Evolutionary conservation across 1,140 invertebrate species (phyloP).

Genomic region (Coelopa frigida): DNA sequence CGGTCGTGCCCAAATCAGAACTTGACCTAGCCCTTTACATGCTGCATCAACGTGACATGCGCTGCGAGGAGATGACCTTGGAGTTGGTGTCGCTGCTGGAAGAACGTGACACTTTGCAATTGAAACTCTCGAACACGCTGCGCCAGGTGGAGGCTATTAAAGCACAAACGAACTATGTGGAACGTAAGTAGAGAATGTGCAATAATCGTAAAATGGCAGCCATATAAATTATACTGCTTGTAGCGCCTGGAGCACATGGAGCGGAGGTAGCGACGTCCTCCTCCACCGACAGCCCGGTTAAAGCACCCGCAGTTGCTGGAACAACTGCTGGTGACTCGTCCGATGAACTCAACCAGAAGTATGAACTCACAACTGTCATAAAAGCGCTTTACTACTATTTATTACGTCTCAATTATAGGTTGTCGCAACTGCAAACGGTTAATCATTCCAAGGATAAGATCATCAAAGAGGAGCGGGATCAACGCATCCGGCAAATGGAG

Average conservation of each 20-base stretch:
- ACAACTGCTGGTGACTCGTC: slow-evolving; percentile 3
- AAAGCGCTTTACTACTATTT: not conserved
- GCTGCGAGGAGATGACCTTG: slow-evolving; percentile 80
- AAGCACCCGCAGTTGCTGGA: slow-evolving; percentile 8
- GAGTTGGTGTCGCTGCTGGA: slow-evolving; percentile 76
- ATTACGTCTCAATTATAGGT: slow-evolving; percentile 34
- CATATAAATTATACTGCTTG: too few species aligned
- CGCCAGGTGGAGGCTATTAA: slow-evolving; percentile 59
- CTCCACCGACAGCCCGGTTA: slow-evolving; percentile 5
- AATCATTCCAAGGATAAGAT: slow-evolving; percentile 64
- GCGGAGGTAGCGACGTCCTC: slow-evolving; percentile 1
- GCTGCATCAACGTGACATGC: slow-evolving; percentile 78
- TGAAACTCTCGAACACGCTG: slow-evolving; percentile 71
- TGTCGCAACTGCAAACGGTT: slow-evolving; percentile 65
- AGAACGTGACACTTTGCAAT: slow-evolving; percentile 74
- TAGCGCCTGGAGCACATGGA: too few species aligned
- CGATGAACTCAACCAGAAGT: slow-evolving; percentile 38
- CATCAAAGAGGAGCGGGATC: slow-evolving; percentile 64
- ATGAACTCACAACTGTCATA: slow-evolving; percentile 11
- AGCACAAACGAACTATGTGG: slow-evolving; percentile 18
- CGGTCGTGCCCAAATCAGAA: slow-evolving; percentile 52
- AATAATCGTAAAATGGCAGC: too few species aligned
- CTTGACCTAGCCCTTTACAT: slow-evolving; percentile 76
- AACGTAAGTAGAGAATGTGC: too few species aligned
- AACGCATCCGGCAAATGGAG: slow-evolving; percentile 66